Conservation (phyloP, 2,113 vertebrate genomes). For the Nerophis ophidion region DNA sequence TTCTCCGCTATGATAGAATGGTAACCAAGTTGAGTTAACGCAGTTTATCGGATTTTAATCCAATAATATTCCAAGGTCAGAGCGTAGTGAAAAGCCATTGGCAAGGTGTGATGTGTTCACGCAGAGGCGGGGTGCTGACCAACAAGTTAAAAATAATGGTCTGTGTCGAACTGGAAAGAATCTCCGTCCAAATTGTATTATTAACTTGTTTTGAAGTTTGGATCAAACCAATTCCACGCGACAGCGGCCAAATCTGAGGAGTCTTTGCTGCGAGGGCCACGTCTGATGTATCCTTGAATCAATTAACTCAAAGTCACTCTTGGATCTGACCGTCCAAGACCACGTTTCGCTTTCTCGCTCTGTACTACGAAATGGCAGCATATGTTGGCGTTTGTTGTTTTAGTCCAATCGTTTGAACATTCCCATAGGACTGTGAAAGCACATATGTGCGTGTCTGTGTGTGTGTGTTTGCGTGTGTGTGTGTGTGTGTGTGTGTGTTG, state of each 20-base stretch:
- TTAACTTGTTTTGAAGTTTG: conserved; percentile 45
- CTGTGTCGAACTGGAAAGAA: conserved; percentile 12
- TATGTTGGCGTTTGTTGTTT: conserved; percentile 37
- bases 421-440: conserved; percentile 40
- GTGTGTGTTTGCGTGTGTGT: conserved; percentile 1
- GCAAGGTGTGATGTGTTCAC: conserved; percentile 25
- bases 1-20: background rate
- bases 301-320: conserved; percentile 47
- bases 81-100: conserved; percentile 17
- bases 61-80: background rate
- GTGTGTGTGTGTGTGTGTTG: conserved; percentile 27
- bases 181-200: conserved; percentile 38
- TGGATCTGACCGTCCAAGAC: conserved; percentile 36
- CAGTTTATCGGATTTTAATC: background rate
- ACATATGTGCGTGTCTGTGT: conserved; percentile 16
- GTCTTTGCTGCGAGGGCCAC: conserved; percentile 36
- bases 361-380: conserved; percentile 39
- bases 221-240: conserved; percentile 39
- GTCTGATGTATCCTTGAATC: conserved; percentile 54
- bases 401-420: conserved; percentile 36
- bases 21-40: background rate
- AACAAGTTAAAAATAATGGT: conserved; percentile 41
- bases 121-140: conserved; percentile 28
- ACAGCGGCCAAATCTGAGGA: conserved; percentile 34
- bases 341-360: conserved; percentile 28